Conservation (phyloP, 2,888 invertebrate species). For the Drosophila kanekoi region DNA sequence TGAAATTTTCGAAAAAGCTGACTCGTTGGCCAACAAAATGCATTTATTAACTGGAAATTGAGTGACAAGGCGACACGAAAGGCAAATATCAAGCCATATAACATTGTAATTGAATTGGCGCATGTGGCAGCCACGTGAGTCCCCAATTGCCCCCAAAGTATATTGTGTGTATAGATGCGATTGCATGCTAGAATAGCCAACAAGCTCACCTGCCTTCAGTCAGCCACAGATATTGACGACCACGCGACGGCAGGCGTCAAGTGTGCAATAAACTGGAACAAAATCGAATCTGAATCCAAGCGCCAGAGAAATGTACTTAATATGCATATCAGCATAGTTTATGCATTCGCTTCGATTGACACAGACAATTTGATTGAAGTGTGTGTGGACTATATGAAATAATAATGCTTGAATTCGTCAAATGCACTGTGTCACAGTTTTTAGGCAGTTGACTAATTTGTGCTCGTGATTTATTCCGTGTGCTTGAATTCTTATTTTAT, state of each 20-base stretch:
- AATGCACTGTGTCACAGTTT: neutral
- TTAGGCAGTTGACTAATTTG: neutral
- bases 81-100: slow-evolving; percentile 31
- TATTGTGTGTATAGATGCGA: slow-evolving; percentile 6
- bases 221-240: slow-evolving; percentile 12
- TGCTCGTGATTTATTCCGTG: too few species aligned
- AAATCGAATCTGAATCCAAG: slow-evolving; percentile 30
- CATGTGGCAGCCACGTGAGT: slow-evolving; percentile 77
- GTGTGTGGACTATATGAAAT: slow-evolving; percentile 1
- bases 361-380: slow-evolving; percentile 14
- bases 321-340: slow-evolving; percentile 1
- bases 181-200: slow-evolving; percentile 53
- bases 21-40: slow-evolving; percentile 47
- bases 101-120: slow-evolving; percentile 65
- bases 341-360: slow-evolving; percentile 3
- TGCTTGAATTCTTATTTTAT: too few species aligned
- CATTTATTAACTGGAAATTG: slow-evolving; percentile 45
- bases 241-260: slow-evolving; percentile 20
- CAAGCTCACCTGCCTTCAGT: slow-evolving; percentile 34
- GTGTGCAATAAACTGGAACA: slow-evolving; percentile 64
- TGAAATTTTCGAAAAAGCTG: slow-evolving; percentile 33
- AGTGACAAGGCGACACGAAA: slow-evolving; percentile 34
- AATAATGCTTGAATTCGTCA: neutral
- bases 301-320: slow-evolving; percentile 17
- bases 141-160: slow-evolving; percentile 11